Evolutionary conservation across 2,113 vertebrate genomes (phyloP).

Genomic region (Lamprologus ornatipinnis): DNA sequence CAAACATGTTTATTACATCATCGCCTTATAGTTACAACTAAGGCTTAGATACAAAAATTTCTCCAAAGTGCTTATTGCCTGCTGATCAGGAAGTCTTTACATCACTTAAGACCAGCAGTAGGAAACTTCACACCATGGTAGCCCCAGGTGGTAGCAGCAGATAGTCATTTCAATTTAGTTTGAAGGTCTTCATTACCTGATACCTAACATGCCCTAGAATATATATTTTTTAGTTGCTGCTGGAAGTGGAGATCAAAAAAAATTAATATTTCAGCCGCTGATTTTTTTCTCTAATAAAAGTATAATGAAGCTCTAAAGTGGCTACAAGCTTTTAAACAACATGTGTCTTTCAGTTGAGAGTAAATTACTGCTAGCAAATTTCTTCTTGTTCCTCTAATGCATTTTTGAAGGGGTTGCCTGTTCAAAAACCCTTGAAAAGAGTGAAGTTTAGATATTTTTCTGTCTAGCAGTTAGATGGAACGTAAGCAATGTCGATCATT

Average conservation of each 20-base stretch:
- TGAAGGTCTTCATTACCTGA: constrained; percentile 2
- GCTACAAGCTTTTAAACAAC: background rate
- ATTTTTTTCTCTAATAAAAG: background rate
- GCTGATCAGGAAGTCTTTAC: constrained; percentile 20
- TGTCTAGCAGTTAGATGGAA: background rate
- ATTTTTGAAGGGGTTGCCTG: background rate
- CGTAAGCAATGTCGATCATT: constrained; percentile 1
- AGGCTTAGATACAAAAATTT: background rate
- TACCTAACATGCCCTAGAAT: background rate
- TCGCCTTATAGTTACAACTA: background rate
- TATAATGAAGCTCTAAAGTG: background rate
- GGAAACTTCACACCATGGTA: background rate
- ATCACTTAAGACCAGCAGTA: background rate
- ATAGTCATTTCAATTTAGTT: constrained; percentile 23
- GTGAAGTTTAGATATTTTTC: constrained; percentile 2
- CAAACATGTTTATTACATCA: background rate
- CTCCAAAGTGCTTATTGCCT: background rate
- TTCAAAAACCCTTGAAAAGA: background rate
- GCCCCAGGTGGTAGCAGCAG: constrained; percentile 20
- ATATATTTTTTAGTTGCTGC: background rate
- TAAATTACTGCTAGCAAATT: background rate
- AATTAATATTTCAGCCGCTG: background rate
- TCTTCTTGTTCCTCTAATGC: background rate
- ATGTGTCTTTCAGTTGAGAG: background rate
- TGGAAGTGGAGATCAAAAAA: background rate